phyloP scores from a whole-genome alignment of 1,140 invertebrate genomes.

The Pseudomyrmex concolor region DNA sequence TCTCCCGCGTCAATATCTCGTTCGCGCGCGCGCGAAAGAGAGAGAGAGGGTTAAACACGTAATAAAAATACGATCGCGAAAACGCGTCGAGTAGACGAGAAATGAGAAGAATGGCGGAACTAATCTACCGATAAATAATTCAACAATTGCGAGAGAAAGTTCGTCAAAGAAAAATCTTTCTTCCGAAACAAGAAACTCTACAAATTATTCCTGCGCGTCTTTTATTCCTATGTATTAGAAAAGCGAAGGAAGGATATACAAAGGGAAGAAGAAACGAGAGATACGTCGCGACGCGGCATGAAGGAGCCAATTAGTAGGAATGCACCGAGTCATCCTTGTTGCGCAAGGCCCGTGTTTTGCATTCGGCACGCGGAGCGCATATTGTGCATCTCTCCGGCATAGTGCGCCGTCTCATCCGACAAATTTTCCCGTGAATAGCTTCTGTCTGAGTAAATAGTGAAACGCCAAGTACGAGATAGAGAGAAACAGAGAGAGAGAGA shows the following conservation, averaged over 20 bases:
- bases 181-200: not conserved
- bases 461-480: slow-evolving; percentile 10
- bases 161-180: slow-evolving; percentile 8
- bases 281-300: slow-evolving; percentile 18
- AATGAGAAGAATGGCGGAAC: not conserved
- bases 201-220: slow-evolving; percentile 9
- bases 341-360: slow-evolving; percentile 37
- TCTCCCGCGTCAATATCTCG: not conserved
- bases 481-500: too few species aligned
- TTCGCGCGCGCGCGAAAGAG: too few species aligned
- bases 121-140: not conserved
- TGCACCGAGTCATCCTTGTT: slow-evolving; percentile 37
- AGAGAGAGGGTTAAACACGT: not conserved
- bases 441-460: slow-evolving; percentile 51
- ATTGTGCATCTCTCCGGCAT: slow-evolving; percentile 45
- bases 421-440: slow-evolving; percentile 58
- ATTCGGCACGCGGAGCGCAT: slow-evolving; percentile 46
- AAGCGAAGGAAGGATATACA: not conserved
- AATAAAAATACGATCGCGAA: not conserved
- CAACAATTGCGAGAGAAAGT: not conserved
- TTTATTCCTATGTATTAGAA: slow-evolving; percentile 3
- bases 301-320: slow-evolving; percentile 48
- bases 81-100: too few species aligned
- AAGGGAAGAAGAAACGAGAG: slow-evolving; percentile 29
- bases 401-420: slow-evolving; percentile 48